These are phyloP conservation scores for Channa striata DNA, from an alignment of 2,797 vertebrate genomes.

Conservation along the genomic window DNA sequence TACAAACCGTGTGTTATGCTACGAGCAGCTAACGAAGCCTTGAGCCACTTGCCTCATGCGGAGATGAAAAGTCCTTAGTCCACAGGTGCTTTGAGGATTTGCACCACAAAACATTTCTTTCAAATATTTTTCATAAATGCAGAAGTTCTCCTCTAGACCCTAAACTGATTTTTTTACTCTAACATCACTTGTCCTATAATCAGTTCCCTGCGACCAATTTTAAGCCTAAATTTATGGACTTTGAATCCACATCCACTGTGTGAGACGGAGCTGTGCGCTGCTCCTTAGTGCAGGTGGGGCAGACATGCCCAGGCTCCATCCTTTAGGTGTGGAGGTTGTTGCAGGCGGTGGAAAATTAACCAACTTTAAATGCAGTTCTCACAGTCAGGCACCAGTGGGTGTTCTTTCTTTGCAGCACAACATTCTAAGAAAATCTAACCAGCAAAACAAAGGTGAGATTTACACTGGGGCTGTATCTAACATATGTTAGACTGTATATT, in stretches of 20 bases:
- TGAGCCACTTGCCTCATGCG: neutral
- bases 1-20: too few species aligned
- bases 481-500: neutral
- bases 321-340: neutral
- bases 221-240: conserved; percentile 2
- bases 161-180: conserved; percentile 4
- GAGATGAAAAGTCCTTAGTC: neutral
- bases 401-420: too few species aligned
- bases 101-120: neutral
- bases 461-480: neutral
- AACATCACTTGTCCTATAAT: too few species aligned
- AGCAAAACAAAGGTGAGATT: neutral
- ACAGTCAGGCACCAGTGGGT: too few species aligned
- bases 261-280: neutral
- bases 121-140: neutral
- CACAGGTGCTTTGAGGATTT: too few species aligned
- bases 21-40: neutral
- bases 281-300: neutral
- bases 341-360: too few species aligned
- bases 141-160: neutral
- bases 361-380: too few species aligned
- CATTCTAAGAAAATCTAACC: neutral
- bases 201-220: neutral
- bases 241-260: neutral
- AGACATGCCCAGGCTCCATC: neutral